Evolutionary conservation across 2,113 vertebrate species (phyloP).

Genomic region (Hippocampus mohnikei): DNA sequence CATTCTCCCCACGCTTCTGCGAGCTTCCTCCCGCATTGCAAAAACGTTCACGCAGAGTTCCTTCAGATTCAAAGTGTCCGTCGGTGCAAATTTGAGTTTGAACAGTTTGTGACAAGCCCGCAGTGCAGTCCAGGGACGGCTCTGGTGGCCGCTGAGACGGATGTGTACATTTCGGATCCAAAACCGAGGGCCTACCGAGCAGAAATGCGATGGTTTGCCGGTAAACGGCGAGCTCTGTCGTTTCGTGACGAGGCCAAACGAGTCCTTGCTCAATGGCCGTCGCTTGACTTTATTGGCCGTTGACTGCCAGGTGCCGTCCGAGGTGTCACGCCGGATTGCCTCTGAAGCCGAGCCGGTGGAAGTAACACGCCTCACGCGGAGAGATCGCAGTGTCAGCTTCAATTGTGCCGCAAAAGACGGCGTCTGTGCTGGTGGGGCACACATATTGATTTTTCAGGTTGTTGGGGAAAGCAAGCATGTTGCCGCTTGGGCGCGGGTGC

Average conservation of each 20-base stretch:
- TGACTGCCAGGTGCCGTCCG: conserved; percentile 54
- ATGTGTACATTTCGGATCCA: no score
- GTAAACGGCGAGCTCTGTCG: not conserved
- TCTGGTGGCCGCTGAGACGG: no score
- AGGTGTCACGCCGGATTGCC: conserved; percentile 50
- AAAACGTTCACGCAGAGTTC: no score
- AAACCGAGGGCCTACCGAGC: no score
- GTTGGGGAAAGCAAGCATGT: conserved; percentile 74
- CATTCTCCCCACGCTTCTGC: no score
- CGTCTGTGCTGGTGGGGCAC: conserved; percentile 41
- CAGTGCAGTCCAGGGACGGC: no score
- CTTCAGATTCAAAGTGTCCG: no score
- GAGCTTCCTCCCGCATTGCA: no score
- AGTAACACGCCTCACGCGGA: conserved; percentile 74
- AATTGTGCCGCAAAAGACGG: conserved; percentile 67
- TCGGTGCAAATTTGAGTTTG: no score
- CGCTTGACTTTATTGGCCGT: conserved; percentile 64
- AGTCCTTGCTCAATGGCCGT: conserved; percentile 44
- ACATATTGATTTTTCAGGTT: conserved; percentile 79
- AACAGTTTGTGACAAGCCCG: no score
- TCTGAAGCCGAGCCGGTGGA: conserved; percentile 62
- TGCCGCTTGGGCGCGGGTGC: conserved; percentile 62
- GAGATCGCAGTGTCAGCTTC: conserved; percentile 72
- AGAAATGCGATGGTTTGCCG: no score
- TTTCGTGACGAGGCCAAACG: conserved; percentile 5